Evolutionary conservation across 2,797 vertebrate genomes (phyloP), one percentile per base, ranked within the genome.

Genomic region (Paramormyrops hopkinsi): DNA sequence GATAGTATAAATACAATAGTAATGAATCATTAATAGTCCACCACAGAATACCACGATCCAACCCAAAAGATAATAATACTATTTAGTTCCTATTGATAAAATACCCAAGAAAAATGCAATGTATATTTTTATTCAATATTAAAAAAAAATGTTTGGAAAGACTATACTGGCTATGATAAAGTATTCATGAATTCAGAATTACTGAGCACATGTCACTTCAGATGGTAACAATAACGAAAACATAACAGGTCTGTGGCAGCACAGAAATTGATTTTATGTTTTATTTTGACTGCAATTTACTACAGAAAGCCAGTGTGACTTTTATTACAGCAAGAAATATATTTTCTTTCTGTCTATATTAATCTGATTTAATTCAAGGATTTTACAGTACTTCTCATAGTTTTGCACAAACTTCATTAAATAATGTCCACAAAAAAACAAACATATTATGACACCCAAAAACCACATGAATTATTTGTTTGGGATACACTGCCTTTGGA

Each of bases 221-320:
- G 53, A 54, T 73, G 53, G 53, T 73, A 53, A 89, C 51, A 73
- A 56, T 46, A 73, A 73, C 1, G 5, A 79, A 87, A 79, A 50
- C 56, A 62, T 59, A 86, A 88, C 84, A 29, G 83, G 56, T 88
- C 48, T 85, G n/a, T 54, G 88, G 76, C 89, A 88, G 56, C 56
- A 69, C 51, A 69, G 87, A 90, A 90, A 90, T 89, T 89, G 0
- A 90, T 90, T 90, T 90, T 88, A 37, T 59, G 73, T 88, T 90
- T 91, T 83, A 90, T 92, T 89, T 92, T 86, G 76, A 89, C 90
- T 90, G 86, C 91, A 90, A 91, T 92, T 93, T 91, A 93, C 92
- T 92, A 90, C 33, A 53, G 65, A 90, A 89, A 90, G 89, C 90
- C 51, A 37, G 25, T 44, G 44, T 51, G 48, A 50, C 17, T 87